These are phyloP conservation scores for Smittia aterrima DNA, from an alignment of 2,888 invertebrate genomes.

Conservation along the genomic window DNA sequence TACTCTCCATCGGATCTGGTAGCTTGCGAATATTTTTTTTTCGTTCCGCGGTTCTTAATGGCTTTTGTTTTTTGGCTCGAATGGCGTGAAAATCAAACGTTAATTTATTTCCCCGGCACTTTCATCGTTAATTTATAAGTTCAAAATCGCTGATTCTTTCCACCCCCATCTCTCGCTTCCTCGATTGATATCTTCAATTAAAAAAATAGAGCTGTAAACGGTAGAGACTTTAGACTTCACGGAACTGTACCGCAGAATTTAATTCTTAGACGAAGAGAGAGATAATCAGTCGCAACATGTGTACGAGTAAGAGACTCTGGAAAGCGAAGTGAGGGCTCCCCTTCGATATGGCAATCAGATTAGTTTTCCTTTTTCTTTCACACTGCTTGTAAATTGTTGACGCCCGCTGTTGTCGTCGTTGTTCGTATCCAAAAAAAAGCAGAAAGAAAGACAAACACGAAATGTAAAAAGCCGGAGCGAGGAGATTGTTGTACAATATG, in stretches of 20 bases:
- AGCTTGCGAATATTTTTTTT: neutral
- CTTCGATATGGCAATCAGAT: conserved; percentile 32
- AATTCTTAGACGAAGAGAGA: neutral
- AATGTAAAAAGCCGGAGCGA: neutral
- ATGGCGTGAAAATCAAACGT: conserved; percentile 26
- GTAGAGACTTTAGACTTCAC: neutral
- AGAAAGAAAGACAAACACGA: too few relatives aligned
- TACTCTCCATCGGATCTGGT: conserved; percentile 28
- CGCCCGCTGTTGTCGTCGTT: conserved; percentile 38
- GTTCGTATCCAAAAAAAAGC: neutral
- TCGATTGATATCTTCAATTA: neutral
- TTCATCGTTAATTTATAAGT: neutral
- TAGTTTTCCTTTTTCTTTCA: conserved; percentile 8
- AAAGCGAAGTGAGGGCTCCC: neutral
- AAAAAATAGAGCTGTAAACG: neutral
- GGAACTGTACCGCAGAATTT: neutral
- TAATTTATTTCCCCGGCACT: neutral
- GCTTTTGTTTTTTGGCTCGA: neutral
- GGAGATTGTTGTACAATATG: conserved; percentile 39
- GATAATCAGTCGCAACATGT: conserved; percentile 40
- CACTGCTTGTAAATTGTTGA: conserved; percentile 40
- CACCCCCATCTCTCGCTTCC: too few relatives aligned
- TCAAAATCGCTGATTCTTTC: neutral
- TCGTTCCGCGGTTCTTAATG: neutral
- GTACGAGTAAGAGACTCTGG: neutral